Percentiles rank a stretch among this genome's conserved stretches.
phyloP scores from a whole-genome alignment of 1,140 invertebrate species.

The Magallana ariakensis region DNA sequence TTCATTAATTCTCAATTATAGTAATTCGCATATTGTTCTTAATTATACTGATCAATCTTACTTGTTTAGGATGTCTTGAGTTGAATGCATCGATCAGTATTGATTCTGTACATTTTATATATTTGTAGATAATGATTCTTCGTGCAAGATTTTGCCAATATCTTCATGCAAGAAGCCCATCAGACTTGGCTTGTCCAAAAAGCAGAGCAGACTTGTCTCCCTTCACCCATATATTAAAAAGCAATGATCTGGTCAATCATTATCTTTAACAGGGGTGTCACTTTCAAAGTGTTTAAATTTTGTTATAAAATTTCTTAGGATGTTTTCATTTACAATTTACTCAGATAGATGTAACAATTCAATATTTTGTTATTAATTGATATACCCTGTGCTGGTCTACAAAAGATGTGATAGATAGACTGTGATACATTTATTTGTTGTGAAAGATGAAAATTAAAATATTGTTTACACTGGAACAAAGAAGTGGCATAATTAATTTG shows the following conservation, averaged over 20 bases:
- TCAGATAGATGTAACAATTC: neutral
- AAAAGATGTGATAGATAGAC: neutral
- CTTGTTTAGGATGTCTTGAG: too few relatives aligned
- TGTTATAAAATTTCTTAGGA: too few relatives aligned
- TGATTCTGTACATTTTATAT: too few relatives aligned
- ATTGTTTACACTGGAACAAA: neutral
- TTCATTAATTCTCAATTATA: too few relatives aligned
- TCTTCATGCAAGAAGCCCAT: constrained; percentile 52
- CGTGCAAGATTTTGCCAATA: neutral
- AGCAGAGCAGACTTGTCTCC: neutral
- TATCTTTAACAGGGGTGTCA: neutral
- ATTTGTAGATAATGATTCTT: neutral
- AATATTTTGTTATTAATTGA: neutral
- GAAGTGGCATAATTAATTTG: too few relatives aligned
- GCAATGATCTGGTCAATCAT: neutral
- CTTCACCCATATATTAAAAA: constrained; percentile 31
- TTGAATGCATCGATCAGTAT: too few relatives aligned
- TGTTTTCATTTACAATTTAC: neutral
- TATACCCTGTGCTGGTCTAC: neutral
- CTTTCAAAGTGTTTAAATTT: too few relatives aligned
- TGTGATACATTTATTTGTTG: neutral
- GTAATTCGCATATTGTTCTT: too few relatives aligned
- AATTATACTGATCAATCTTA: too few relatives aligned
- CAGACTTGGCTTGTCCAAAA: constrained; percentile 54
- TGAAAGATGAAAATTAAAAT: neutral